phyloP scores from a whole-genome alignment of 2,888 invertebrate genomes.

The Laspeyria flexula region DNA sequence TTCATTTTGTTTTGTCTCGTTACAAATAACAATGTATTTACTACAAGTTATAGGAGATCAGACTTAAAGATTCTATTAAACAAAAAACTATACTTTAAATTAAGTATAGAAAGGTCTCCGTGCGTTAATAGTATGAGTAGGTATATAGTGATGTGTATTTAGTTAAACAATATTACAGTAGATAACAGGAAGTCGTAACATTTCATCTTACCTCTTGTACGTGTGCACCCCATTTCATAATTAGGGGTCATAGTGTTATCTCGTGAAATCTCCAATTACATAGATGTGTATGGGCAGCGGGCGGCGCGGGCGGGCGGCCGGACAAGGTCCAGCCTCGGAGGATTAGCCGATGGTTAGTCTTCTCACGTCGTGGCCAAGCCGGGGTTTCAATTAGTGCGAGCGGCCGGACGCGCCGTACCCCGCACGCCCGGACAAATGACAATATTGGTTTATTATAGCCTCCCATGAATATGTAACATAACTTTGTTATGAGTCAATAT shows the following conservation, averaged over 20 bases:
- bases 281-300: constrained; percentile 55
- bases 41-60: too few species aligned
- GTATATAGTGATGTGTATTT: too few species aligned
- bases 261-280: constrained; percentile 83
- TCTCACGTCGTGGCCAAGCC: constrained; percentile 77
- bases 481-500: constrained; percentile 47
- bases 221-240: constrained; percentile 64
- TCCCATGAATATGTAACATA: constrained; percentile 64
- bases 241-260: constrained; percentile 79
- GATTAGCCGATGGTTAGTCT: constrained; percentile 79
- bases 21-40: too few species aligned
- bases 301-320: too few species aligned
- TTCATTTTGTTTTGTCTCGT: background rate
- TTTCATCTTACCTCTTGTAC: constrained; percentile 44
- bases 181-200: constrained; percentile 41
- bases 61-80: too few species aligned
- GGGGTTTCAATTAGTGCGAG: constrained; percentile 76
- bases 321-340: constrained; percentile 52
- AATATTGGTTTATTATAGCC: constrained; percentile 73
- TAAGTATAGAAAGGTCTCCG: too few species aligned
- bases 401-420: constrained; percentile 45
- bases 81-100: too few species aligned
- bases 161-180: constrained; percentile 31
- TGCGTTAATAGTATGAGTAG: too few species aligned
- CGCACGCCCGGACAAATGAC: constrained; percentile 58